Base-by-base conservation (phyloP, 2,797 vertebrate genomes). In the Myiothlypis chrysogaster region DNA sequence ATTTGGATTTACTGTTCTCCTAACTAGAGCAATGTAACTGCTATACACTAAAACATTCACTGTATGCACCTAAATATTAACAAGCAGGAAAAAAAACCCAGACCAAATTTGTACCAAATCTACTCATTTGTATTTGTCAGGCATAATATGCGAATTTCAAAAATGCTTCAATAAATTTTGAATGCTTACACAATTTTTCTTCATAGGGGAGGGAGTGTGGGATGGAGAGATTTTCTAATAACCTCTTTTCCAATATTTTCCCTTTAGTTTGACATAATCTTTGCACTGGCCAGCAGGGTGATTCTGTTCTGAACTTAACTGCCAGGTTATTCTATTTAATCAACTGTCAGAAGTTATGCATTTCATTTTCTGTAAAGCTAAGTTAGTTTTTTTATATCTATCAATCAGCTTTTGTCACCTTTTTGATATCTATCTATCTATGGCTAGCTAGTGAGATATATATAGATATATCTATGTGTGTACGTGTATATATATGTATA, bases 51-150 rank as follows among this genome's bases (percentile, higher is more conserved):
- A 84, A 76, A 25, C 2, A 22, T 41, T 65, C 27, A 23, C 19
- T 61, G 5, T 37, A 9, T 47, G 10, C 14, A 60, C 23, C 14
- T 84, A 66, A 84, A 55, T 53, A 34, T 10, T 65, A 41, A 32
- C 4, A 63, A 53, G 35, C 37, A 69, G 28, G 10, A 17, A 73
- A 85, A 86, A 57, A 0, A 0, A 0, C 0, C 2, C 15, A 25
- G n/a, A 61, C 5, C 47, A 52, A 90, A 66, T n/a, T 22, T 72
- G 16, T 50, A 34, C 8, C 3, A 32, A 32, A 56, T 59, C 6
- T 71, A 16, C 21, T 12, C 0, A 3, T 69, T 91, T 21, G 5
- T 65, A 46, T 73, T 81, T 83, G 4, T 72, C 41, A 69, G 44
- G 14, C 9, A 23, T 43, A 50, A 68, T 43, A 37, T 34, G 12